Conservation (phyloP, 2,113 vertebrate species). For the Halichoerus grypus region DNA sequence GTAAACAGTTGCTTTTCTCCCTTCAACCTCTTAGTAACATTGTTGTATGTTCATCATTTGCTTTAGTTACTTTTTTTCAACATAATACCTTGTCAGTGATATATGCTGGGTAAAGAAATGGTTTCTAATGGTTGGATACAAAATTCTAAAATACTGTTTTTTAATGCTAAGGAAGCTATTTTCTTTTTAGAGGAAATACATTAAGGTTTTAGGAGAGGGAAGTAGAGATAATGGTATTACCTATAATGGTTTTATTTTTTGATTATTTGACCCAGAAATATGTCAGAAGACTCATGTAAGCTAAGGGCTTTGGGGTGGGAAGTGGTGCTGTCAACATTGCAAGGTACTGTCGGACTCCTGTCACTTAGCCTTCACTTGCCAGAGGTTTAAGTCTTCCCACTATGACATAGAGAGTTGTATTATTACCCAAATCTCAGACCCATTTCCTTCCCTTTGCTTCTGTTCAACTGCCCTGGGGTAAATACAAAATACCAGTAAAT, state of each 20-base stretch:
- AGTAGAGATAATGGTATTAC: not conserved
- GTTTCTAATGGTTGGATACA: not conserved
- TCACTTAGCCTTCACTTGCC: not conserved
- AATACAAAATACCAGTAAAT: not conserved
- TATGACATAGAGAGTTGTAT: not conserved
- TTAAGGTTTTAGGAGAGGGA: conserved; percentile 23
- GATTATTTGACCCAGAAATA: not conserved
- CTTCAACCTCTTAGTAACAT: not conserved
- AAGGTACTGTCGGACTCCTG: not conserved
- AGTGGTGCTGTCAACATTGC: not conserved
- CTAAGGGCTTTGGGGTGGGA: not conserved
- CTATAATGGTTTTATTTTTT: not conserved
- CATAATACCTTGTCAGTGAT: not conserved
- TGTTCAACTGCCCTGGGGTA: not conserved
- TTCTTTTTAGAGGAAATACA: conserved; percentile 28
- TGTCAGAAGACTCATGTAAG: not conserved
- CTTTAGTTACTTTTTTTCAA: conserved; percentile 23
- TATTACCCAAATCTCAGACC: not conserved
- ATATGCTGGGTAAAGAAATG: not conserved
- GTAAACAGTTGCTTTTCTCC: not conserved
- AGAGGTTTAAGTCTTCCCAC: not conserved
- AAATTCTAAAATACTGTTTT: not conserved
- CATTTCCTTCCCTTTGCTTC: not conserved
- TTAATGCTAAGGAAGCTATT: not conserved
- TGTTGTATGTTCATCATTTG: conserved; percentile 1